Evolutionary conservation across 23 tunicate genomes (phyloP), one percentile per base, ranked within the genome.

Genomic region (Trididemnum nubilum): DNA sequence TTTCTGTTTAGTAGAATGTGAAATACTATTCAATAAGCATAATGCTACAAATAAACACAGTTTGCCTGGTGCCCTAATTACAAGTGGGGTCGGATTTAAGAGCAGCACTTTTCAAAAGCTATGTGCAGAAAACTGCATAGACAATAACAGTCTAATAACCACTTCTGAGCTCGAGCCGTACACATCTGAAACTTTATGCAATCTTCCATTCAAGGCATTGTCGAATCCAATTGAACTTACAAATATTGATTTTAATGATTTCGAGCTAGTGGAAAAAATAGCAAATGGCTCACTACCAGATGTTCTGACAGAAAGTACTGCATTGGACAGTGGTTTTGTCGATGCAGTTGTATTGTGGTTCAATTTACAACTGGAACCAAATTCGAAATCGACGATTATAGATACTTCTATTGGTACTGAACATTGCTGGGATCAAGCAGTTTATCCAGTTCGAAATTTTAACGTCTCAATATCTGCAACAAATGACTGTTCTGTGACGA

Each of bases 351-450:
- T 81, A 15, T 1, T 83, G 49, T 93, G 89, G 85, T 93, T 93
- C 80, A 79, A 88, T n/a, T 80, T 93, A 27, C 15, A 29, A 23
- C 26, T 92, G 37, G 83, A 81, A 24, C 31, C 67, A 3, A 65
- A 34, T 51, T 22, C 40, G 12, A 34, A 60, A 39, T 36, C 33
- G 1, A 51, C 12, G 38, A 22, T 35, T 33, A 81, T 81, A 5
- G 78, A 80, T 44, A 80, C 91, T 31, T 66, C 60, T 1, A 77
- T 86, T 24, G 85, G 38, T 34, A 70, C 76, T 57, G 52, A 60
- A 0, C 51, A 50, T 72, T 92, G 97, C 64, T 93, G 98, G 98
- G 92, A 93, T n/a, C 98, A 93, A 80, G 92, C 92, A 19, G 87
- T 93, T n/a, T 93, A 83, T 67, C 98, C 98, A 18, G 40, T 93